These are phyloP conservation scores for Microhierax caerulescens DNA, from an alignment of 2,797 vertebrate genomes.

Conservation along the genomic window DNA sequence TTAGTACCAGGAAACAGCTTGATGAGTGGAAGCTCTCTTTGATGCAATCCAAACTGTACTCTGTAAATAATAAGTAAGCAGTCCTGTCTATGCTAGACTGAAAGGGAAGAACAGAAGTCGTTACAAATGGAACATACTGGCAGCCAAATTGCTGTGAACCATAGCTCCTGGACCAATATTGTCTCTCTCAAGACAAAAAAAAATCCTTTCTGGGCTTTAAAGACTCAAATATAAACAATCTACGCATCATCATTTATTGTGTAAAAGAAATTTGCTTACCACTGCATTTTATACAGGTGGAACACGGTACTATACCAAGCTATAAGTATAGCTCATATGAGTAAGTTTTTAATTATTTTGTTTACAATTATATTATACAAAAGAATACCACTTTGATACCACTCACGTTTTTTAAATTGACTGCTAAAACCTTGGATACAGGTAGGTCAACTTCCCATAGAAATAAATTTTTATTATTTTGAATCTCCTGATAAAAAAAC, in stretches of 20 bases:
- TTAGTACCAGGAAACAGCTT: constrained; percentile 58
- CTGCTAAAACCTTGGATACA: not conserved
- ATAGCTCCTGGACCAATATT: not conserved
- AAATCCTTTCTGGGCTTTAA: not conserved
- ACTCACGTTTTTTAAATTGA: not conserved
- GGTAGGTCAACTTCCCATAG: not conserved
- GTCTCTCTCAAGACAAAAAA: not conserved
- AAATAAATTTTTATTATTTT: not conserved
- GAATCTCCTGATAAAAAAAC: not conserved
- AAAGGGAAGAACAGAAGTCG: constrained; percentile 41
- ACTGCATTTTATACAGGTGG: not conserved
- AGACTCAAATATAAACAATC: not conserved
- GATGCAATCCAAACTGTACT: constrained; percentile 7
- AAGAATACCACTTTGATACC: not conserved
- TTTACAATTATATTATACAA: not conserved
- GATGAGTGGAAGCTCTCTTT: constrained; percentile 33
- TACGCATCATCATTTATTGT: not conserved
- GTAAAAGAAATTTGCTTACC: not conserved
- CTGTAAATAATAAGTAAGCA: constrained; percentile 5
- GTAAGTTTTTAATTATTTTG: not conserved
- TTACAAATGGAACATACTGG: constrained; percentile 14
- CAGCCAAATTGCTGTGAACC: constrained; percentile 1
- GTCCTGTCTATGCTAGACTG: constrained; percentile 23
- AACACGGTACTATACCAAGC: not conserved
- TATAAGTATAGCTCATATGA: not conserved